These are phyloP conservation scores for Hypsibius dujardini DNA, from an alignment of 1,140 invertebrate genomes.

Conservation along the genomic window DNA sequence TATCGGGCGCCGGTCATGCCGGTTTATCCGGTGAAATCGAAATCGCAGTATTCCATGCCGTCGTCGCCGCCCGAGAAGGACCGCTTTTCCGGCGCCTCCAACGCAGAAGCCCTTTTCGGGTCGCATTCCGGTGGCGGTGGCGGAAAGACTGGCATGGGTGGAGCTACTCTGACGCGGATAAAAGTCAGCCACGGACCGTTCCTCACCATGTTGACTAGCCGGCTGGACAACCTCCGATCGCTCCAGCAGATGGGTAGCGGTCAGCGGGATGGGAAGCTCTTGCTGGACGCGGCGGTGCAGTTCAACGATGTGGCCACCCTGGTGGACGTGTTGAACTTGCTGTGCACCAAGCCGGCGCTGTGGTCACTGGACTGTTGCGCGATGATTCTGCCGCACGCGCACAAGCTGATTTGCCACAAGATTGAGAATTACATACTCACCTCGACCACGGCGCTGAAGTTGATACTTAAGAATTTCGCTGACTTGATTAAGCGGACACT, in stretches of 20 bases:
- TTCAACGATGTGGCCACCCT: slow-evolving; percentile 32
- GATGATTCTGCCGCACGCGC: slow-evolving; percentile 29
- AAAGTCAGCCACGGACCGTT: background rate
- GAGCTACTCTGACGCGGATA: background rate
- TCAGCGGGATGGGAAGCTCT: slow-evolving; percentile 25
- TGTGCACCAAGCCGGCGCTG: slow-evolving; percentile 29
- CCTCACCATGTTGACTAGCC: background rate
- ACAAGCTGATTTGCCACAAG: slow-evolving; percentile 30
- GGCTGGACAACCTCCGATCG: background rate
- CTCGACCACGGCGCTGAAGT: slow-evolving; percentile 28
- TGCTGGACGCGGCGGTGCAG: slow-evolving; percentile 31
- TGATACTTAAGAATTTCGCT: slow-evolving; percentile 32
- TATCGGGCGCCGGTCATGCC: background rate
- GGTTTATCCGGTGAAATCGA: background rate
- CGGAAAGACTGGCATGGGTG: background rate
- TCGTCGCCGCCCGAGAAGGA: too few species aligned
- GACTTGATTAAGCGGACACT: slow-evolving; percentile 31
- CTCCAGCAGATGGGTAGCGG: background rate
- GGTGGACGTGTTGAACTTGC: slow-evolving; percentile 30
- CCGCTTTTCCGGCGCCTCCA: background rate
- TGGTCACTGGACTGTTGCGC: slow-evolving; percentile 32
- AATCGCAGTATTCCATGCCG: slow-evolving; percentile 1
- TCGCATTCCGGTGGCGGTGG: background rate
- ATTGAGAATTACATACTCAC: slow-evolving; percentile 32
- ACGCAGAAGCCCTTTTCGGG: background rate